A percentile compares a stretch with the other conserved stretches of the same genome.
Conservation (phyloP, 2,797 vertebrate genomes). For the Odontamblyopus rebecca region DNA sequence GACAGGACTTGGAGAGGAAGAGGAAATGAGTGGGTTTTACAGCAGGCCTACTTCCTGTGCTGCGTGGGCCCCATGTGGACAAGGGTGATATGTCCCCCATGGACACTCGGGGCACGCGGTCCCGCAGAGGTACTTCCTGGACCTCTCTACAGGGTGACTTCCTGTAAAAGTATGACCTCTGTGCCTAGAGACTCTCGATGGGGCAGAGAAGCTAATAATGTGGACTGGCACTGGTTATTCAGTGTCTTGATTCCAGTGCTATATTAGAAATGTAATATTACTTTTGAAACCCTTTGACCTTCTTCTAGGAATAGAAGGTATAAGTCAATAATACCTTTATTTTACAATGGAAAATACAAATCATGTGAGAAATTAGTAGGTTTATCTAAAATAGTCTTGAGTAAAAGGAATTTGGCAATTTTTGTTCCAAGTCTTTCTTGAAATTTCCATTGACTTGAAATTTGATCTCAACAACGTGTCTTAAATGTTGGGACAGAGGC, state of each 20-base stretch:
- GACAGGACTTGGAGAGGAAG: constrained; percentile 59
- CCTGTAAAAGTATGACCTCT: constrained; percentile 73
- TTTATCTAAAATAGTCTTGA: background rate
- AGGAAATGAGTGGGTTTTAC: constrained; percentile 67
- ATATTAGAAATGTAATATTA: background rate
- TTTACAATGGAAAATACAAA: background rate
- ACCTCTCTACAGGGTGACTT: constrained; percentile 64
- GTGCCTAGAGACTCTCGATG: constrained; percentile 42
- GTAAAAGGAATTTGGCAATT: background rate
- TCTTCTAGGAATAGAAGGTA: background rate
- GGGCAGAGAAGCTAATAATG: constrained; percentile 74
- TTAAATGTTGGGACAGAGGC: constrained; percentile 6
- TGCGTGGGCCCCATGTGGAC: constrained; percentile 74
- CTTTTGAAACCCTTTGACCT: no score
- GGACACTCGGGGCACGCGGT: constrained; percentile 63
- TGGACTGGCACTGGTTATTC: constrained; percentile 39
- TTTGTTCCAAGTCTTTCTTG: background rate
- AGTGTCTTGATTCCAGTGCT: background rate
- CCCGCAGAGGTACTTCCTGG: constrained; percentile 67
- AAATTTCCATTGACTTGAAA: background rate
- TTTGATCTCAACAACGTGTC: background rate
- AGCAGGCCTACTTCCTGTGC: constrained; percentile 61
- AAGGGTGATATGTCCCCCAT: constrained; percentile 84
- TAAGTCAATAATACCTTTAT: no score
- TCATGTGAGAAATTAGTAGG: background rate